Evolutionary conservation across 2,113 vertebrate species (phyloP), one percentile per base, ranked within the genome.

Genomic region (Sus scrofa): DNA sequence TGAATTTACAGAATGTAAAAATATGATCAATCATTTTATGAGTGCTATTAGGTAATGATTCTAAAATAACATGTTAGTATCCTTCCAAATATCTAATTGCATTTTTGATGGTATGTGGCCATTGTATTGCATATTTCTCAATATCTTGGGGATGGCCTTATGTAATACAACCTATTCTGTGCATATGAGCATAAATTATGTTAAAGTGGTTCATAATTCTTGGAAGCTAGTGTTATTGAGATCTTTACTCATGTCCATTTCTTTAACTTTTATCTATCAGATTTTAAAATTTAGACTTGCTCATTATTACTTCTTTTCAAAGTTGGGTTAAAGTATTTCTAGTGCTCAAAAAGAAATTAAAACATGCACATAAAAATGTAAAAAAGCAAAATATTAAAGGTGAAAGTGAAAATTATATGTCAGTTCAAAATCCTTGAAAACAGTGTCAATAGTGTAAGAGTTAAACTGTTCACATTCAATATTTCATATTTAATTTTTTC

Each of bases 301-400:
- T 94, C 24, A 67, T 65, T 68, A 87, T 83, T 75, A 30, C 22
- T 89, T n/a, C 50, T 58, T 86, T 78, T 56, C 62, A 89, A 74
- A 90, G 24, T 39, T 44, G 20, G 19, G 20, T 62, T 81, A 56
- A 85, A 92, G 62, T 90, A 85, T 87, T 94, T 65, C 81, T 71
- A 39, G 62, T 50, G 19, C 14, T 71, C 13, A 30, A 39, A 91
- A 84, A 34, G 7, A 67, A 86, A 92, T 73, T 6, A 5, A 91
- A 68, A 73, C 14, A 94, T 54, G 2, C 9, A 94, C 2, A 73
- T 0, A 83, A 26, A 94, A 75, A 50, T 37, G 15, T 86, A 44
- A 87, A 91, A 93, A 95, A n/a, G 37, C 13, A 95, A 63, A 87
- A 71, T 52, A 58, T 52, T 37, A 65, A 54, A 50, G 16, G 74